Evolutionary conservation across 2,888 invertebrate genomes (phyloP).

Genomic region (Nomada fucata): DNA sequence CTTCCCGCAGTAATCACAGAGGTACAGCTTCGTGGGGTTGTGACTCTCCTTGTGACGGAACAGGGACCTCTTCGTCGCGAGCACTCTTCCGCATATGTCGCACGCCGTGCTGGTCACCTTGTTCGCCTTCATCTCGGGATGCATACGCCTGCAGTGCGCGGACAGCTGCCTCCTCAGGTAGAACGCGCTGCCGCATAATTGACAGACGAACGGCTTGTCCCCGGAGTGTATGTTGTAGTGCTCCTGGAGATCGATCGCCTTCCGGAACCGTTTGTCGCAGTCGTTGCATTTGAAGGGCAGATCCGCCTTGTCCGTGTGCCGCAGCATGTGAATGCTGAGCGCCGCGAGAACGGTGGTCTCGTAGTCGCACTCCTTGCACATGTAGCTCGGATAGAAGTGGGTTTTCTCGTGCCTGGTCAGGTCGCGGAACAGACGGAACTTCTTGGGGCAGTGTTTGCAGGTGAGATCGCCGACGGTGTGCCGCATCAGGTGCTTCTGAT

Average conservation of each 20-base stretch:
- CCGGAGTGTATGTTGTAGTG: constrained; percentile 83
- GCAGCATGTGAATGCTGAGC: constrained; percentile 79
- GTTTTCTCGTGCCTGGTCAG: constrained; percentile 82
- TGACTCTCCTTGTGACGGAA: constrained; percentile 81
- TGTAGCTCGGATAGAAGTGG: constrained; percentile 81
- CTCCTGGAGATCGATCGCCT: constrained; percentile 81
- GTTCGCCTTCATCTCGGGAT: constrained; percentile 81
- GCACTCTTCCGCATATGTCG: constrained; percentile 81
- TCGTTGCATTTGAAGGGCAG: constrained; percentile 81
- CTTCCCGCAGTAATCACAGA: constrained; percentile 86
- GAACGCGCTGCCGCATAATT: constrained; percentile 77
- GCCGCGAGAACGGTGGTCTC: constrained; percentile 81
- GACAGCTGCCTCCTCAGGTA: constrained; percentile 80
- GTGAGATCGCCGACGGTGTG: constrained; percentile 80
- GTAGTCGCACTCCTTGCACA: constrained; percentile 82
- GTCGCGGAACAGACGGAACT: constrained; percentile 81
- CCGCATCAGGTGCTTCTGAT: constrained; percentile 79
- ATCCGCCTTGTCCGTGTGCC: constrained; percentile 80
- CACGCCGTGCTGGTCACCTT: constrained; percentile 81
- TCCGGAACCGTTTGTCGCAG: constrained; percentile 81
- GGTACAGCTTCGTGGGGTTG: constrained; percentile 82
- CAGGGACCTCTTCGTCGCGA: constrained; percentile 80
- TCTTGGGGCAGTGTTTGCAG: constrained; percentile 82
- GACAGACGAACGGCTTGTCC: constrained; percentile 81
- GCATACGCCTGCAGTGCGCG: constrained; percentile 79